phyloP scores from a whole-genome alignment of 2,113 vertebrate genomes.

The Donacobius atricapilla region DNA sequence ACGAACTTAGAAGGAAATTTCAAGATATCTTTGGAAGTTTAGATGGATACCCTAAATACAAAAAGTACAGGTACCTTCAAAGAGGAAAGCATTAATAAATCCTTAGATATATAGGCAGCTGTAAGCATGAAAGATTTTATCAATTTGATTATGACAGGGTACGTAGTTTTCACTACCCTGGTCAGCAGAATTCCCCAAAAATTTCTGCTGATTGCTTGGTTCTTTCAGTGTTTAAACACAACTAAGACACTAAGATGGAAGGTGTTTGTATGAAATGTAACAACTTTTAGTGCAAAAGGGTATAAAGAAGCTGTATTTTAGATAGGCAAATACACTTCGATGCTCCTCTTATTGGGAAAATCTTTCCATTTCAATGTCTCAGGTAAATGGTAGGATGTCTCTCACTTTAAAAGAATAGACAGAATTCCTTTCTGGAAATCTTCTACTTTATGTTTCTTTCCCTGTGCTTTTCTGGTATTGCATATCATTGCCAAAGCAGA shows the following conservation, averaged over 20 bases:
- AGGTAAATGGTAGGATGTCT: neutral
- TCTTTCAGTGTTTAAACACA: neutral
- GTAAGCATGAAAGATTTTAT: neutral
- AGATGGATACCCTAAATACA: neutral
- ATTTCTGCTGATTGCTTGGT: neutral
- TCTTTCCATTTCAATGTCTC: neutral
- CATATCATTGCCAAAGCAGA: neutral
- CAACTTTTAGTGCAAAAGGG: neutral
- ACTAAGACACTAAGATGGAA: neutral
- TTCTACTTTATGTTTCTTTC: neutral
- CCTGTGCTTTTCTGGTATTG: neutral
- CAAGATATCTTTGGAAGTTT: neutral
- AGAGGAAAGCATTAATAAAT: neutral
- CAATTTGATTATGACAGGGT: neutral
- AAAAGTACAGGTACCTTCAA: neutral
- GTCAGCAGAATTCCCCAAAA: neutral
- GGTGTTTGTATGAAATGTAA: neutral
- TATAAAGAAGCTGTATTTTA: neutral
- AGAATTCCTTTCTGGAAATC: neutral
- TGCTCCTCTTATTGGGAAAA: neutral
- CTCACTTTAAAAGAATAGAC: neutral
- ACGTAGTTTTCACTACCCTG: neutral
- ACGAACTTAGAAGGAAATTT: neutral
- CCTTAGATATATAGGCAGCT: neutral
- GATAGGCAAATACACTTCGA: neutral